phyloP scores from a whole-genome alignment of 2,888 invertebrate species.

The Xestia ashworthii region DNA sequence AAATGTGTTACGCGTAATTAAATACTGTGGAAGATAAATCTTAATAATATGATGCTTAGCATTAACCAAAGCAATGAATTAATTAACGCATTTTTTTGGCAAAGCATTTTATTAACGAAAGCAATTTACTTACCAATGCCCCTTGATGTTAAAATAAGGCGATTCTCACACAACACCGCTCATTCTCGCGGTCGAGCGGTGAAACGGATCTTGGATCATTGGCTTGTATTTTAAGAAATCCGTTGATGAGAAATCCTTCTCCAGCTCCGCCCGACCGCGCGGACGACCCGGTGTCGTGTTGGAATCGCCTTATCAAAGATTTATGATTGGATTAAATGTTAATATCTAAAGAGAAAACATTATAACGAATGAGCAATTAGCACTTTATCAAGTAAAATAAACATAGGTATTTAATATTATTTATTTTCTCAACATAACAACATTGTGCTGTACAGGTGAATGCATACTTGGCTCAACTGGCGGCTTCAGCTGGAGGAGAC shows the following conservation, averaged over 20 bases:
- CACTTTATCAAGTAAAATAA: neutral
- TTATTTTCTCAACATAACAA: neutral
- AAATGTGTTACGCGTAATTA: neutral
- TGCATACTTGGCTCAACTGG: constrained; percentile 94
- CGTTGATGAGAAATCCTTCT: too few relatives aligned
- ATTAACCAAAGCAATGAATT: neutral
- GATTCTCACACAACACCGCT: neutral
- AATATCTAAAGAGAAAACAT: neutral
- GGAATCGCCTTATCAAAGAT: neutral
- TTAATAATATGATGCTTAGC: neutral
- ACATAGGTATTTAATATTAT: too few relatives aligned
- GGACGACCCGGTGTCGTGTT: neutral
- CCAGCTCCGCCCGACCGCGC: neutral
- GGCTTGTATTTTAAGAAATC: neutral
- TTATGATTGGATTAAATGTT: neutral
- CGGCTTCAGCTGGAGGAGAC: constrained; percentile 93
- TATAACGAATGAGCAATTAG: neutral
- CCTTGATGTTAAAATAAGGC: neutral
- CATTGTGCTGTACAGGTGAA: constrained; percentile 87
- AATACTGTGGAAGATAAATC: neutral
- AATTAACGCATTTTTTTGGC: neutral
- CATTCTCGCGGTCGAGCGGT: neutral
- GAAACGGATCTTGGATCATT: neutral
- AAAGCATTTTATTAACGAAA: neutral
- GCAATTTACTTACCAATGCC: neutral